Percentiles rank a stretch among this genome's conserved stretches.
Conservation (phyloP, 2,797 vertebrate genomes). For the Todus mexicanus region DNA sequence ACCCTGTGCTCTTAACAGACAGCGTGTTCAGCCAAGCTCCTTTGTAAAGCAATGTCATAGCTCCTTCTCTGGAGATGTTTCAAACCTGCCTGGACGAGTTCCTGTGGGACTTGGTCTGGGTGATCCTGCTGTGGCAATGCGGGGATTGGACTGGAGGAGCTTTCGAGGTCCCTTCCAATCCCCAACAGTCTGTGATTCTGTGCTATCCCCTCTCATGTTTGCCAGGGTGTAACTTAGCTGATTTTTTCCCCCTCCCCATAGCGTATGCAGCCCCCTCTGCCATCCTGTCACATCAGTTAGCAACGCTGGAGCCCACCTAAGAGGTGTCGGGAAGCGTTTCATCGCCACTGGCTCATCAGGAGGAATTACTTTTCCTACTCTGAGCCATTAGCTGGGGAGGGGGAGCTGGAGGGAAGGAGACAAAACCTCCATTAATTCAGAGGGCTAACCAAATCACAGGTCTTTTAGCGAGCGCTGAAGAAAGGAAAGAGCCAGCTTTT, state of each 20-base stretch:
- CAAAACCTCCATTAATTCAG: not conserved
- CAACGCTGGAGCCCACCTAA: not conserved
- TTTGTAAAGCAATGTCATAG: not conserved
- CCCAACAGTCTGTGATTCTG: too few relatives aligned
- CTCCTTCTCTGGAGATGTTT: too few relatives aligned
- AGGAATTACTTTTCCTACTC: slow-evolving; percentile 13
- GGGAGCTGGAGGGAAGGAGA: slow-evolving; percentile 20
- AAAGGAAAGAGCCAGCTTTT: slow-evolving; percentile 38
- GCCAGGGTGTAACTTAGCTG: not conserved
- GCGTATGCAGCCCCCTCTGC: not conserved
- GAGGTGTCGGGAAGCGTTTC: not conserved
- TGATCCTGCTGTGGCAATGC: too few relatives aligned
- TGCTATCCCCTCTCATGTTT: not conserved
- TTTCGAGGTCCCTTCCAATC: too few relatives aligned
- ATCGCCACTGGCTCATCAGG: not conserved
- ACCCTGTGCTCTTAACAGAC: not conserved
- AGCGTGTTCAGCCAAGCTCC: not conserved
- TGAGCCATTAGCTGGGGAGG: slow-evolving; percentile 2
- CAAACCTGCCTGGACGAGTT: too few relatives aligned
- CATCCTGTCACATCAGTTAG: not conserved
- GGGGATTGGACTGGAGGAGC: too few relatives aligned
- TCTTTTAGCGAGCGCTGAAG: not conserved
- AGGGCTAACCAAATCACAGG: slow-evolving; percentile 3
- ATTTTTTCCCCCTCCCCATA: not conserved
- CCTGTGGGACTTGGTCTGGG: too few relatives aligned